phyloP scores from a whole-genome alignment of 2,888 invertebrate genomes.

The Anorthoa munda region DNA sequence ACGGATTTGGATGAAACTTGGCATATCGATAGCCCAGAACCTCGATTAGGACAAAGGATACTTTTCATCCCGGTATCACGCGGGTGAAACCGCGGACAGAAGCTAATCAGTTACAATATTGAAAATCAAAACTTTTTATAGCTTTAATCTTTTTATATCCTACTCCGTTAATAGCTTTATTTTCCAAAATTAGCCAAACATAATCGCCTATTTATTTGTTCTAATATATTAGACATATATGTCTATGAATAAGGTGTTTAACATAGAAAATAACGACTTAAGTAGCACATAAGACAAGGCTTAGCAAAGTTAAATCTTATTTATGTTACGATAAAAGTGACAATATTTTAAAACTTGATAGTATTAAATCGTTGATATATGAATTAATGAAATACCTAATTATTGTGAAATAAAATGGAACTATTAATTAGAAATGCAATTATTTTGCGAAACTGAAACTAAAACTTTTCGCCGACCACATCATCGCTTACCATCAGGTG shows the following conservation, averaged over 20 bases:
- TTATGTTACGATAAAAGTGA: conserved; percentile 2
- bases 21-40: too few species aligned
- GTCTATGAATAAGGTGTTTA: conserved; percentile 7
- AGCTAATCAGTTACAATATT: too few species aligned
- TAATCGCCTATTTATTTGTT: conserved; percentile 28
- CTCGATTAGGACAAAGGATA: too few species aligned
- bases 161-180: neutral
- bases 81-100: too few species aligned
- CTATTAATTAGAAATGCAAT: neutral
- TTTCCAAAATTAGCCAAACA: neutral
- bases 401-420: conserved; percentile 8
- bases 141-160: too few species aligned
- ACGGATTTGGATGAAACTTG: too few species aligned
- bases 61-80: too few species aligned
- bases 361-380: conserved; percentile 15
- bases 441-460: neutral
- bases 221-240: too few species aligned
- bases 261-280: neutral
- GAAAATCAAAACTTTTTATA: neutral
- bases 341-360: neutral
- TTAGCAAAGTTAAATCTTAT: conserved; percentile 25
- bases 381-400: neutral
- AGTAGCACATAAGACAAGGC: neutral
- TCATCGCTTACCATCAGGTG: too few species aligned
- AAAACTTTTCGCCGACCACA: too few species aligned